Base-by-base conservation (phyloP, 2,888 invertebrate species). In the Acleris literana region DNA sequence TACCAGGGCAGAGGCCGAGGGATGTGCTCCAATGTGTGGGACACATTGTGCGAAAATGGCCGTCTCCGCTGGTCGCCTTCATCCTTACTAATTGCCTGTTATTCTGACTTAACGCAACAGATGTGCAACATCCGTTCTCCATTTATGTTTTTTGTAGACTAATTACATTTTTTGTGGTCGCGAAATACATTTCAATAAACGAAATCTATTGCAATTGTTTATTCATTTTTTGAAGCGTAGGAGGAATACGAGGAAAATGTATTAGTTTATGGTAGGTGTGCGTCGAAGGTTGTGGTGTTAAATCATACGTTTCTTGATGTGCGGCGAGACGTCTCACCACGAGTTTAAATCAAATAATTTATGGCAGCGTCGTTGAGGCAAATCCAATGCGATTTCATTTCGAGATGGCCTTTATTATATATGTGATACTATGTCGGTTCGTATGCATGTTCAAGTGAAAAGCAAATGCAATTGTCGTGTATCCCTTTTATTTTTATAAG, bases 61-160 rank as follows among this genome's bases (percentile, higher is more conserved):
- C 58, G 69, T 70, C 70, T 69, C 69, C 71, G 73, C 71, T 71
- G 73, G 73, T 61, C 72, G 69, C 78, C 79, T 80, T 80, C 82
- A 84, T 82, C 81, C 84, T 85, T 76, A 85, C 88, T 91, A 92
- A 92, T 92, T 90, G 87, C 88, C 86, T 83, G 82, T 88, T 87
- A 89, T 88, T 88, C 86, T 87, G 88, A 86, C 88, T 85, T 85
- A 82, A 83, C 77, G 76, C 84, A 87, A 85, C 92, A 92, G 87
- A 92, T 92, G 92, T 87, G 87, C 85, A 81, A 90, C 92, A 92
- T 92, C 92, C 92, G 92, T 77, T 87, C 80, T 73, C 76, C 69
- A 68, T 70, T 58, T 63, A 68, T 63, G 55, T 73, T 71, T 76
- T 81, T 80, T 79, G 79, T 77, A 70, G 70, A 71, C 74, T 76